A percentile compares a stretch with the other conserved stretches of the same genome.
Evolutionary conservation across 2,113 vertebrate species (phyloP).

Genomic region (Lophura nycthemera): DNA sequence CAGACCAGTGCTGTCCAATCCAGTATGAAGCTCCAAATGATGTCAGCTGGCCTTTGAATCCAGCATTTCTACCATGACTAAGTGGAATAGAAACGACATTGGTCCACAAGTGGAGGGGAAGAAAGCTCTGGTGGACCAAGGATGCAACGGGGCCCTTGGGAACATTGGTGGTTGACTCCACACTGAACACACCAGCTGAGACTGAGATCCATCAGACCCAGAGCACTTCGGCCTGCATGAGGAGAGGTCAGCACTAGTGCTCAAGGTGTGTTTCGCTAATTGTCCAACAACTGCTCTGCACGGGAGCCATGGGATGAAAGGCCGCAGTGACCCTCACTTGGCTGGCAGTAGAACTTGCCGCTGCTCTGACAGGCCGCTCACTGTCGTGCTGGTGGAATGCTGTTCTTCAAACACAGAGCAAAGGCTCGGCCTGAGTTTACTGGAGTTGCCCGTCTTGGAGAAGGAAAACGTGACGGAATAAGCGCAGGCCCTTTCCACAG

Average conservation of each 20-base stretch:
- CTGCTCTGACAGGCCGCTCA: neutral
- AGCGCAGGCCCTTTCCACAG: neutral
- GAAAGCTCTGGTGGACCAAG: neutral
- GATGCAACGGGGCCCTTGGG: neutral
- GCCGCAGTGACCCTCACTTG: neutral
- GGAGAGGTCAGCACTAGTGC: neutral
- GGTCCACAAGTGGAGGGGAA: neutral
- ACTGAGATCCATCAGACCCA: rapidly evolving
- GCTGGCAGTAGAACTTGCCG: neutral
- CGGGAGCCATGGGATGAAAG: neutral
- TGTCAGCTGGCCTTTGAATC: neutral
- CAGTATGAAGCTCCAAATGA: neutral
- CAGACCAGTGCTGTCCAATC: neutral
- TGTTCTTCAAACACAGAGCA: neutral
- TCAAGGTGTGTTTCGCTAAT: neutral
- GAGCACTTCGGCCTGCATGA: neutral
- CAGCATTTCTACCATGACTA: rapidly evolving
- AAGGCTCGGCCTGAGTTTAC: neutral
- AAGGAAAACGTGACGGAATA: neutral
- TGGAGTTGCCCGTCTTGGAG: rapidly evolving
- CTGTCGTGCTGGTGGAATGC: neutral
- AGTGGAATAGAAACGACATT: neutral
- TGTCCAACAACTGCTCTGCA: neutral
- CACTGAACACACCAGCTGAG: rapidly evolving
- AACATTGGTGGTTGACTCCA: rapidly evolving